Evolutionary conservation across 1,140 invertebrate genomes (phyloP).

Genomic region (Halictus rubicundus): DNA sequence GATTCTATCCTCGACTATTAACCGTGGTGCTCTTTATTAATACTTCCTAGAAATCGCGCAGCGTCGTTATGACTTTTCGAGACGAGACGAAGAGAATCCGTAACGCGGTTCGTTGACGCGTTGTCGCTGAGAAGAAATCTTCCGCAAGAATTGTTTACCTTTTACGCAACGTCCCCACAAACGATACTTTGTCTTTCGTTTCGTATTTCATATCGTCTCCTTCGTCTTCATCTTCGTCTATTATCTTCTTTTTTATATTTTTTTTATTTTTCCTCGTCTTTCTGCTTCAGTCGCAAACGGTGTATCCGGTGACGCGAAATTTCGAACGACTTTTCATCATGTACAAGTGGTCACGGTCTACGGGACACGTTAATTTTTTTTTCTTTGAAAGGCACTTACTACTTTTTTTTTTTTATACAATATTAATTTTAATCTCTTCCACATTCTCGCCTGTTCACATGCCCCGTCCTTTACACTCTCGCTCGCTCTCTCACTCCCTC

Average conservation of each 20-base stretch:
- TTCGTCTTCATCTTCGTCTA: slow-evolving; percentile 35
- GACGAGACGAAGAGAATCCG: slow-evolving; percentile 39
- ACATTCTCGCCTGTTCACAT: slow-evolving; percentile 60
- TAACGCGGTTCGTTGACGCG: too few relatives aligned
- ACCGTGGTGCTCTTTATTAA: slow-evolving; percentile 1
- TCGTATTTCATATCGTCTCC: slow-evolving; percentile 30
- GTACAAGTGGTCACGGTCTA: slow-evolving; percentile 81
- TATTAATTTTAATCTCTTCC: slow-evolving; percentile 73
- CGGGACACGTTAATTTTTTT: slow-evolving; percentile 78
- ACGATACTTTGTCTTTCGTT: slow-evolving; percentile 62
- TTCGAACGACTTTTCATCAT: slow-evolving; percentile 77
- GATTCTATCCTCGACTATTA: slow-evolving; percentile 32
- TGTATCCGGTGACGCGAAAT: slow-evolving; percentile 73
- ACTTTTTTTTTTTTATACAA: slow-evolving; percentile 80
- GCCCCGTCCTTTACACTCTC: slow-evolving; percentile 50
- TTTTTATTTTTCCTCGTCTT: slow-evolving; percentile 48
- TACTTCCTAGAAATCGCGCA: slow-evolving; percentile 40
- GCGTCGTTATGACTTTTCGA: slow-evolving; percentile 29
- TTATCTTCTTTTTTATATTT: too few relatives aligned
- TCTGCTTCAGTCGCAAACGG: slow-evolving; percentile 47
- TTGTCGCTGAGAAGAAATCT: slow-evolving; percentile 14
- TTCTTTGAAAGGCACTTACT: slow-evolving; percentile 81
- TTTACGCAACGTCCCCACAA: slow-evolving; percentile 58
- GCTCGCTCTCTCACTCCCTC: slow-evolving; percentile 44
- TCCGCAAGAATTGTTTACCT: slow-evolving; percentile 3